These are phyloP conservation scores for Megaleporinus macrocephalus DNA, from an alignment of 2,113 vertebrate genomes.

Conservation along the genomic window DNA sequence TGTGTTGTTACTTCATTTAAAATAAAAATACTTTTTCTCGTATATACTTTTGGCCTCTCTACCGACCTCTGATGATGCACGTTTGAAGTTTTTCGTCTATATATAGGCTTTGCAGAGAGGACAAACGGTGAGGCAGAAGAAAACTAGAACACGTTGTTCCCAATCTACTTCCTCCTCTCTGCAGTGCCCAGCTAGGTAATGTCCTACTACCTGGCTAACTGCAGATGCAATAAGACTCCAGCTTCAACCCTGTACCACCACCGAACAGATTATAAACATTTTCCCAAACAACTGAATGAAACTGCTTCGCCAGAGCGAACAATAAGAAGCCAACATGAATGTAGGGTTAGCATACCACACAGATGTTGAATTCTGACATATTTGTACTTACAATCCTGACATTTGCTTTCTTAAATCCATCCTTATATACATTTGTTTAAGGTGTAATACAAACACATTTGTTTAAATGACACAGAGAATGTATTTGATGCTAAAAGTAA, in stretches of 20 bases:
- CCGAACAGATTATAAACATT: neutral
- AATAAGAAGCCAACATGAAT: neutral
- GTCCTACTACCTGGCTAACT: slow-evolving; percentile 26
- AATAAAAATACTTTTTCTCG: neutral
- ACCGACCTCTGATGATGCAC: neutral
- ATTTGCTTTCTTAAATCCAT: too few relatives aligned
- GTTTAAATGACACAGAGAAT: too few relatives aligned
- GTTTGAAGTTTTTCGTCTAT: slow-evolving; percentile 54
- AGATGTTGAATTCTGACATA: too few relatives aligned
- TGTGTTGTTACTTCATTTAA: neutral
- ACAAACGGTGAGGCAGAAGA: slow-evolving; percentile 72
- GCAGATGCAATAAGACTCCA: neutral
- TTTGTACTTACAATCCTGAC: too few relatives aligned
- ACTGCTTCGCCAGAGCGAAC: neutral
- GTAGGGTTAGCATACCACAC: neutral
- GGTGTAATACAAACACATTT: too few relatives aligned
- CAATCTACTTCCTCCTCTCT: slow-evolving; percentile 59
- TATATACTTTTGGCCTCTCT: neutral
- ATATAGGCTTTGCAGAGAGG: slow-evolving; percentile 65
- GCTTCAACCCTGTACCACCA: neutral
- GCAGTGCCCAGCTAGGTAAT: slow-evolving; percentile 22
- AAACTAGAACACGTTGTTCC: slow-evolving; percentile 79
- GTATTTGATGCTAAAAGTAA: too few relatives aligned
- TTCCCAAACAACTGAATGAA: neutral
- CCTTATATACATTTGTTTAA: too few relatives aligned